Conservation (phyloP, 2,113 vertebrate genomes). For the Nesogale talazaci region DNA sequence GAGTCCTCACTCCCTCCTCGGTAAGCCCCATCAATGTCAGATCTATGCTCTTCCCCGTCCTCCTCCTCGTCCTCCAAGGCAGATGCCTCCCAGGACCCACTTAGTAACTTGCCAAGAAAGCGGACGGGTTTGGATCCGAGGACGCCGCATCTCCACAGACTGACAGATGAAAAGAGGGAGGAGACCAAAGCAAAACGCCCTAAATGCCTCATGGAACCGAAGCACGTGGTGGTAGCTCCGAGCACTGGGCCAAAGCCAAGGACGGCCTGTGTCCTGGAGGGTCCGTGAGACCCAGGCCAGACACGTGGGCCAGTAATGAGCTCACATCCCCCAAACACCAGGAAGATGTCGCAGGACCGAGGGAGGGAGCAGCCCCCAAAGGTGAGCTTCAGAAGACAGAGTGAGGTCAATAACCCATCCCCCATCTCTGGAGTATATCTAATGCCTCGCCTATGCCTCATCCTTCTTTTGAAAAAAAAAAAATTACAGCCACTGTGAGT, state of each 20-base stretch:
- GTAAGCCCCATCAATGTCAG: not conserved
- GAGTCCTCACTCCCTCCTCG: not conserved
- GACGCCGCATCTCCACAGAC: not conserved
- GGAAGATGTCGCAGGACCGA: not conserved
- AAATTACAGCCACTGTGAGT: too few species aligned
- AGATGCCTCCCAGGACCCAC: not conserved
- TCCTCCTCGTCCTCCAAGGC: not conserved
- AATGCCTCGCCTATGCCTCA: too few species aligned
- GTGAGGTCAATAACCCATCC: not conserved
- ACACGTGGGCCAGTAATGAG: not conserved
- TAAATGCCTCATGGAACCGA: not conserved
- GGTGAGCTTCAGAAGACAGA: slow-evolving; percentile 23
- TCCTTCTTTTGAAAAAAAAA: not conserved
- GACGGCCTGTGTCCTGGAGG: not conserved
- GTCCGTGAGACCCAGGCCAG: not conserved
- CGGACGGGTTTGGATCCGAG: not conserved
- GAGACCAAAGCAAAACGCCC: not conserved
- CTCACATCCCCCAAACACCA: not conserved
- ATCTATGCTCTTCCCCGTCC: not conserved
- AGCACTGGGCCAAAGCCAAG: not conserved
- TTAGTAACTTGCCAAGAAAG: slow-evolving; percentile 33
- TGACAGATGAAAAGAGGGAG: not conserved
- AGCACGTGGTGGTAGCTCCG: not conserved
- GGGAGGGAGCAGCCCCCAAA: not conserved
- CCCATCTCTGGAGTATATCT: not conserved